Conservation (phyloP, 2,113 vertebrate species). For the Trematocara stigmaticum region DNA sequence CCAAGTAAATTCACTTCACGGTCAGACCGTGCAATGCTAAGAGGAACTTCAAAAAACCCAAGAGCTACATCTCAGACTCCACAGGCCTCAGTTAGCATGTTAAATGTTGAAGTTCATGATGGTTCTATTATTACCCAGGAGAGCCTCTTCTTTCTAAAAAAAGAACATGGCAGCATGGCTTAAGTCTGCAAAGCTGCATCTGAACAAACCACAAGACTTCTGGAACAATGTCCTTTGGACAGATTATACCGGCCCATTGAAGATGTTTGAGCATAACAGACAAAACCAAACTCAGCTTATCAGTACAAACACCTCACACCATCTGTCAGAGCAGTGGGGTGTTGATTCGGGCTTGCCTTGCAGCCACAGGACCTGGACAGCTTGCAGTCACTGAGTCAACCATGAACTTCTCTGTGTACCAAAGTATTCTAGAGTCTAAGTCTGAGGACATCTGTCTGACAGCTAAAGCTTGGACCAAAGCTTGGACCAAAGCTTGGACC, state of each 20-base stretch:
- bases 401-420: not conserved
- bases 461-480: not conserved
- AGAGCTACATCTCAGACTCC: not conserved
- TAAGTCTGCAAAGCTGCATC: not conserved
- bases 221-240: not conserved
- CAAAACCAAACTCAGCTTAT: not conserved
- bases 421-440: not conserved
- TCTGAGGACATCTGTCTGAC: not conserved
- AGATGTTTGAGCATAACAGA: not conserved
- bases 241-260: not conserved
- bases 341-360: not conserved
- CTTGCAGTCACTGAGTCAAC: not conserved
- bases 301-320: not conserved
- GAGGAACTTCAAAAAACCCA: not conserved
- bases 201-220: not conserved
- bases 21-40: not conserved
- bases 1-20: not conserved
- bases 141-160: not conserved
- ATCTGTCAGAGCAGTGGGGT: not conserved
- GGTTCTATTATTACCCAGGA: not conserved
- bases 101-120: not conserved
- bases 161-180: not conserved
- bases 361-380: not conserved
- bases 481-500: not conserved
- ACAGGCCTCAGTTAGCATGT: not conserved